A percentile compares a stretch with the other conserved stretches of the same genome.
Evolutionary conservation across 2,888 invertebrate genomes (phyloP).

Genomic region (Gonocerus acuteangulatus): DNA sequence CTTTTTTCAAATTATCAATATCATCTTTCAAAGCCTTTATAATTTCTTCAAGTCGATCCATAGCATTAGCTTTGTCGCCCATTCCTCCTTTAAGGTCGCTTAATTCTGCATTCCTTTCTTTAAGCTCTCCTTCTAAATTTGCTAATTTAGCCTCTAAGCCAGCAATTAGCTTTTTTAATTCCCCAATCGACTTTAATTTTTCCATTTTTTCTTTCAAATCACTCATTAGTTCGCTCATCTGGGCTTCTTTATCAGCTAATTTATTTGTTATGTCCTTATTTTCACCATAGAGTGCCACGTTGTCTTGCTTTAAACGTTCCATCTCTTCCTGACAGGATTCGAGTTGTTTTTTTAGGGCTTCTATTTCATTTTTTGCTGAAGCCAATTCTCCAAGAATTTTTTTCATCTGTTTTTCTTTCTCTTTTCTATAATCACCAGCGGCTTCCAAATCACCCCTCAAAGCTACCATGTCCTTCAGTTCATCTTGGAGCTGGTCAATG

Average conservation of each 20-base stretch:
- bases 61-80: background rate
- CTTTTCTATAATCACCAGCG: background rate
- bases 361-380: constrained; percentile 2
- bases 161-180: constrained; percentile 3
- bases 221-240: constrained; percentile 1
- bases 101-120: constrained; percentile 6
- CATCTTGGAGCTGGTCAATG: constrained; percentile 5
- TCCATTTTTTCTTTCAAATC: constrained; percentile 12
- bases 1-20: constrained; percentile 20
- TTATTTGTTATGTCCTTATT: background rate
- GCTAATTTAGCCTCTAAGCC: constrained; percentile 12
- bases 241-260: background rate
- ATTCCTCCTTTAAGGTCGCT: background rate
- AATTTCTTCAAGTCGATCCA: background rate
- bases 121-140: constrained; percentile 1
- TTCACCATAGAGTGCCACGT: background rate
- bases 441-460: background rate
- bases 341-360: constrained; percentile 8
- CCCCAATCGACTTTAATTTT: constrained; percentile 19
- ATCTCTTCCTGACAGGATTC: constrained; percentile 9
- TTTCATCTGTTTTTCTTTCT: background rate
- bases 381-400: background rate
- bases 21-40: background rate
- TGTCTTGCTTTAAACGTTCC: background rate
- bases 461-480: constrained; percentile 22